These are phyloP conservation scores for Drosophila insularis DNA, from an alignment of 1,140 invertebrate species.

Conservation along the genomic window DNA sequence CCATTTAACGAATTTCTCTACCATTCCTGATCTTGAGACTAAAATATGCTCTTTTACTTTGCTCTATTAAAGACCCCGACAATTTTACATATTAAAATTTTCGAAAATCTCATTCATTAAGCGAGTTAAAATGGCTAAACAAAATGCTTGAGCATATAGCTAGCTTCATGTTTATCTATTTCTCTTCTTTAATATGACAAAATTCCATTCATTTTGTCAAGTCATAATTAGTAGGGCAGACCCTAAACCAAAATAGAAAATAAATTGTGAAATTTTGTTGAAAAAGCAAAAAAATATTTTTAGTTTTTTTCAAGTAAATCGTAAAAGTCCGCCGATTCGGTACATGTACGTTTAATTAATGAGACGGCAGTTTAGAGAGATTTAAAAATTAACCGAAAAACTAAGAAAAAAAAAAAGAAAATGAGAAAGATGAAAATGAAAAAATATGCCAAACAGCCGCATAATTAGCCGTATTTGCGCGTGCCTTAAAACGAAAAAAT, in stretches of 20 bases:
- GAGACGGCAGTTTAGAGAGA: slow-evolving; percentile 62
- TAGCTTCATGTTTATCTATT: too few species aligned
- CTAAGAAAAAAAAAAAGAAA: slow-evolving; percentile 17
- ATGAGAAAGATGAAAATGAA: slow-evolving; percentile 35
- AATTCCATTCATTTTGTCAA: slow-evolving; percentile 1
- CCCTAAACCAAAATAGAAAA: slow-evolving; percentile 28
- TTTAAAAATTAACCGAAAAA: slow-evolving; percentile 4
- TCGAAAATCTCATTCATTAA: too few species aligned
- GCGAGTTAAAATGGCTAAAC: too few species aligned
- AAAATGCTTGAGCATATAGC: too few species aligned
- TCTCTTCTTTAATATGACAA: background rate
- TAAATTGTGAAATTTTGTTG: slow-evolving; percentile 40
- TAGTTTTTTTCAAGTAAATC: slow-evolving; percentile 34
- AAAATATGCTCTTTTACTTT: too few species aligned
- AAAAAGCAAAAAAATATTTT: slow-evolving; percentile 1
- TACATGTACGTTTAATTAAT: slow-evolving; percentile 67
- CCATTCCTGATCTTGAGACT: too few species aligned
- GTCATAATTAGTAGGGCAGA: slow-evolving; percentile 45
- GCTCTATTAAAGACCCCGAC: too few species aligned
- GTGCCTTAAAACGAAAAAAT: slow-evolving; percentile 33
- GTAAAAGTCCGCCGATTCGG: slow-evolving; percentile 22
- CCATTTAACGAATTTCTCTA: too few species aligned
- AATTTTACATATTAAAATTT: too few species aligned
- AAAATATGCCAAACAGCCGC: slow-evolving; percentile 68
- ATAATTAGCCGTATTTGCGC: slow-evolving; percentile 66